Evolutionary conservation across 2,113 vertebrate species (phyloP).

Genomic region (Pycnonotus jocosus): DNA sequence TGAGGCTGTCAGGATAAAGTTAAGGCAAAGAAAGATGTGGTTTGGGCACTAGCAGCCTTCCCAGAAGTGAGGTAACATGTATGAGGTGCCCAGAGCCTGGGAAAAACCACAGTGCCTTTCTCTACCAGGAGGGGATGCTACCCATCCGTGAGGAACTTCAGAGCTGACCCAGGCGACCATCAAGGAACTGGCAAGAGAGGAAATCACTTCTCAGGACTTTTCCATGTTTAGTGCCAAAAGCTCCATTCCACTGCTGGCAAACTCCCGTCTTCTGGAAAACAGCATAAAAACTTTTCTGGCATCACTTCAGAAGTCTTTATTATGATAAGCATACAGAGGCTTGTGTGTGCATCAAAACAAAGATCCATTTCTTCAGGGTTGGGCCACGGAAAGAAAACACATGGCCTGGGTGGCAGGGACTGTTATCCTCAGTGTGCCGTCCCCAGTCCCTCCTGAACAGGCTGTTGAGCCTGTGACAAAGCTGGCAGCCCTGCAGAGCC

Average conservation of each 20-base stretch:
- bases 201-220: conserved; percentile 1
- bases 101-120: not conserved
- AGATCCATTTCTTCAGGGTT: not conserved
- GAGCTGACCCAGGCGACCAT: not conserved
- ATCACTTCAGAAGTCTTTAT: conserved; percentile 29
- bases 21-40: not conserved
- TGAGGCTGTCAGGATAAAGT: not conserved
- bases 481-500: not conserved
- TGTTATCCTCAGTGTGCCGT: not conserved
- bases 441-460: not conserved
- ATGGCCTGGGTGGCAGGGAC: not conserved
- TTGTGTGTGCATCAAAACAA: not conserved
- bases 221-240: conserved; percentile 11
- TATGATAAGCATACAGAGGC: conserved; percentile 28
- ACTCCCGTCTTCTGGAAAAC: not conserved
- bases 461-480: not conserved
- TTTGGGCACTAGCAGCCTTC: not conserved
- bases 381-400: not conserved
- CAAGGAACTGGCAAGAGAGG: not conserved
- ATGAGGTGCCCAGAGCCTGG: not conserved
- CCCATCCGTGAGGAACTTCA: not conserved
- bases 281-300: not conserved
- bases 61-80: fast-evolving
- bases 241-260: not conserved
- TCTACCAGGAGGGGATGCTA: not conserved